Percentiles rank a stretch among this genome's conserved stretches.
Conservation (phyloP, 2,113 vertebrate genomes). For the Suncus etruscus region DNA sequence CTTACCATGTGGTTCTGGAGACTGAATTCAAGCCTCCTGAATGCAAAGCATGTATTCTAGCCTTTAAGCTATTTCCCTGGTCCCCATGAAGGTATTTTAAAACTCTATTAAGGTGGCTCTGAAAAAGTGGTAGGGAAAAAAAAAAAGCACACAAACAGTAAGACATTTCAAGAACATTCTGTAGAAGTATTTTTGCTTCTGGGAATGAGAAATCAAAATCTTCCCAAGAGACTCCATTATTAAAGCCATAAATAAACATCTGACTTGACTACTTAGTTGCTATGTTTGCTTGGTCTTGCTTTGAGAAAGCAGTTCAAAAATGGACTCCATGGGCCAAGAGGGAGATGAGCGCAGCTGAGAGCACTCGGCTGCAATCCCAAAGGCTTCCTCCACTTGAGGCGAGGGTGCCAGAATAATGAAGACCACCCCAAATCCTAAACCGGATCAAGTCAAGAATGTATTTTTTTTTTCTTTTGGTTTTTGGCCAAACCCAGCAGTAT, state of each 20-base stretch:
- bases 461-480: slow-evolving; percentile 6
- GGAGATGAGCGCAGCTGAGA: neutral
- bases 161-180: slow-evolving; percentile 67
- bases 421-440: neutral
- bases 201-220: slow-evolving; percentile 68
- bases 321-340: neutral
- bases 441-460: neutral
- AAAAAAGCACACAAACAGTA: slow-evolving; percentile 33
- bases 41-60: too few relatives aligned
- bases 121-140: slow-evolving; percentile 33
- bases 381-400: neutral
- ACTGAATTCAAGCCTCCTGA: too few relatives aligned
- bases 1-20: too few relatives aligned
- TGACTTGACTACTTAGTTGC: neutral
- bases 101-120: slow-evolving; percentile 63
- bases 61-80: too few relatives aligned
- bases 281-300: neutral
- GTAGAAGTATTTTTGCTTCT: slow-evolving; percentile 66
- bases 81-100: slow-evolving; percentile 52
- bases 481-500: too few relatives aligned
- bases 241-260: slow-evolving; percentile 75
- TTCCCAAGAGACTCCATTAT: slow-evolving; percentile 71
- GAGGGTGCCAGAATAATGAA: neutral
- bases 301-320: slow-evolving; percentile 32
- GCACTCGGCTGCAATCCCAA: neutral